Base-by-base conservation (phyloP, 2,797 vertebrate species). In the Babyrousa celebensis region DNA sequence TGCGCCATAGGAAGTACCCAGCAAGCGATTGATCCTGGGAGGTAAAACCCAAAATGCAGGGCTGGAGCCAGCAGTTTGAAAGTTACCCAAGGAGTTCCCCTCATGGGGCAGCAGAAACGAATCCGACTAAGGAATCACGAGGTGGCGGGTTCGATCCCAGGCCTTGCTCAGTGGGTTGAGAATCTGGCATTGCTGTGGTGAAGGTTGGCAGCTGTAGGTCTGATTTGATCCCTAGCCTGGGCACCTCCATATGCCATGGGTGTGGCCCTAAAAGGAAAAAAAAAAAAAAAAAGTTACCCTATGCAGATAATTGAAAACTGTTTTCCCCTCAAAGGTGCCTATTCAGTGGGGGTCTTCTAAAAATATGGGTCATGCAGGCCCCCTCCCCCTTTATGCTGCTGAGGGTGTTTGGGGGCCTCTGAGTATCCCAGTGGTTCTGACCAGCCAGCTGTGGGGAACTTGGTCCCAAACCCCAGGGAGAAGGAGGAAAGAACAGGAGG, bases 271-370 rank as follows among this genome's bases (percentile, higher is more conserved):
- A 36, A 36, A 36, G 36, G 36, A 3, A 36, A 36, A 36, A 36
- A 36, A n/a, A n/a, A n/a, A n/a, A n/a, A n/a, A 36, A 36, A 62
- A 91, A 75, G 58, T 70, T 52, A 0, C 43, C 43, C 43, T 7
- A 0, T 29, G 5, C 2, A 4, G 3, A 14, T 32, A 15, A 29
- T 67, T 65, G 12, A 84, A 52, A 62, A 60, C 14, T 0, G 1
- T 23, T 40, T 71, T 74, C 8, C 43, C 52, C 56, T n/a, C 83
- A 21, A 40, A 72, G 40, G 5, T 27, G 40, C 7, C n/a, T 36
- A 1, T 72, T 92, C 11, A 56, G 0, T 52, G 21, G 40, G 48
- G 36, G 25, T 84, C 27, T 82, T 82, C 18, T 23, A 27, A 27
- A 88, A n/a, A 18, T 40, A 12, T 3, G 48, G 36, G 5, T 85